Evolutionary conservation across 1,140 invertebrate genomes (phyloP), one percentile per base, ranked within the genome.

Genomic region (Scaptomyza montana): DNA sequence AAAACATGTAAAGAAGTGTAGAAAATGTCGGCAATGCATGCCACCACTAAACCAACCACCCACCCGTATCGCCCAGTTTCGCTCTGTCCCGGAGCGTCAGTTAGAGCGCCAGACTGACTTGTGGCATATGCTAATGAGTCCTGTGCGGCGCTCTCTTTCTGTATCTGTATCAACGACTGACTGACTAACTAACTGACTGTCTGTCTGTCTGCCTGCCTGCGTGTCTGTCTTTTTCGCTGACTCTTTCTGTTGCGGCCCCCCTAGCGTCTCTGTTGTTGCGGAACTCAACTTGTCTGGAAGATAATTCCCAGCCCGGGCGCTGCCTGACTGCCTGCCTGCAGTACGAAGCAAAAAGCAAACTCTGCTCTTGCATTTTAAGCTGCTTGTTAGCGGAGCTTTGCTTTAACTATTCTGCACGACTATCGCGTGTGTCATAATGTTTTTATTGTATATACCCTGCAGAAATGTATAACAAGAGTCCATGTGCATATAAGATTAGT

Each of bases 81-180:
- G 28, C 12, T 5, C 55, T 13, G 70, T 73, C 70, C 67, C 72
- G 47, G 54, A 59, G 72, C 60, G 49, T 70, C 67, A 51, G 54
- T 59, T 69, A 80, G 77, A 78, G 68, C 80, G 50, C 41, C 66
- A 60, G 74, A 70, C 78, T 81, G 70, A 80, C 77, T 81, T 78
- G 67, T 87, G 78, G 82, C 82, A 78, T 86, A 86, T 86, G 82
- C 82, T 86, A 86, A 86, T 86, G 82, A 87, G 82, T 65, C 66
- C 84, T 69, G 39, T 78, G 76, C 63, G 77, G 47, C 50, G 43
- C 65, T 51, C 39, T 43, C n/a, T 43, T 6, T 43, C 39, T 41
- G 39, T 41, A 12, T 41, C 39, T 43, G 12, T n/a, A 3, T n/a
- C 12, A 21, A 43, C 36, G 51, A 56, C 57, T 16, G 45, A 39